Base-by-base conservation (phyloP, 2,888 invertebrate genomes). In the Allacma fusca region DNA sequence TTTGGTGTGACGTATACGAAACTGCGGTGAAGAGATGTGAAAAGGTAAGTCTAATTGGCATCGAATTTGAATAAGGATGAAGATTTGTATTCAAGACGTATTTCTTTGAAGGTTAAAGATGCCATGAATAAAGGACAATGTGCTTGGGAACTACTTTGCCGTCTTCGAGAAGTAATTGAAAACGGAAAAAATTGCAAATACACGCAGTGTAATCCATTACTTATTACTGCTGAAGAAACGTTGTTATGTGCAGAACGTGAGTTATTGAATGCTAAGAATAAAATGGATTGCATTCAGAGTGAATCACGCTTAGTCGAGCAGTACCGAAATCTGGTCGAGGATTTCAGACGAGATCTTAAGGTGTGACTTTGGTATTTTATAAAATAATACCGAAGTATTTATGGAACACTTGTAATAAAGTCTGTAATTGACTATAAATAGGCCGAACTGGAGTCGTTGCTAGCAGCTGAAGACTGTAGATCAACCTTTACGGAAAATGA, bases 131-230 rank as follows among this genome's bases (percentile, higher is more conserved):
- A 84, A 76, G 83, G 81, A 16, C 81, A 83, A 26, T 80, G 80
- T 76, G 83, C 84, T 16, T 84, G 84, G 84, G 83, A 83, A 69
- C 57, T 83, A 16, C 78, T 84, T n/a, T 81, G 81, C 64, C 80
- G 81, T 28, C 80, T 83, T 16, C 80, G 83, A 12, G 82, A 83
- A 72, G 75, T 83, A 12, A 82, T 84, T 62, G 83, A 84, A 50
- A 81, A 82, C 71, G 84, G 83, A 19, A 82, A 80, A 57, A 78
- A 75, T 62, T 84, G 84, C 78, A 82, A 82, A 64, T 82, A 83
- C 77, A 83, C 83, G 13, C 72, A 78, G 1, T 82, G 82, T 68
- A 82, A 84, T 62, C 83, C 84, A 2, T 72, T 84, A 16, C 77
- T 84, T 19, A 78, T 81, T 34, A 83, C 83, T 24, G 82, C 83